phyloP scores from a whole-genome alignment of 2,888 invertebrate genomes.

The Caenorhabditis panamensis region DNA sequence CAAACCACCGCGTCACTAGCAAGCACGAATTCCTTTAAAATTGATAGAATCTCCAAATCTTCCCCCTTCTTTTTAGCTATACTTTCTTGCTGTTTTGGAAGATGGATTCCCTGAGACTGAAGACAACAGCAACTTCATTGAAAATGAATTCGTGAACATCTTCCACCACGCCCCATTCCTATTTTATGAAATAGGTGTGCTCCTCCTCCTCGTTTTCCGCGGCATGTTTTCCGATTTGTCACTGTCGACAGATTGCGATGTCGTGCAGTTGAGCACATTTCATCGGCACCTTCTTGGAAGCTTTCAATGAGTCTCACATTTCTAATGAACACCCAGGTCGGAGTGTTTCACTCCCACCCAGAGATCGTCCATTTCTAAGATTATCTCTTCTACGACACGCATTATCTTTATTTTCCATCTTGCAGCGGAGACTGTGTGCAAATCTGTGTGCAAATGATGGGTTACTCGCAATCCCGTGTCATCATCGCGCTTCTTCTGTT shows the following conservation, averaged over 20 bases:
- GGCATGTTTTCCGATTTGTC: slow-evolving; percentile 32
- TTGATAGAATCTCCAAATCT: slow-evolving; percentile 45
- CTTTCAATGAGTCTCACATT: background rate
- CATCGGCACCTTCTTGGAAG: background rate
- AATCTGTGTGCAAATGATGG: slow-evolving; percentile 56
- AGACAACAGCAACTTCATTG: slow-evolving; percentile 27
- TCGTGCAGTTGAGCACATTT: background rate
- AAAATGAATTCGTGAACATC: slow-evolving; percentile 56
- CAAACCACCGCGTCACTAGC: slow-evolving; percentile 15
- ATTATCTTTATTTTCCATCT: no score
- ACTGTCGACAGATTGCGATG: background rate
- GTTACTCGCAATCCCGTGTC: slow-evolving; percentile 44
- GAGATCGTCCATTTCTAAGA: no score
- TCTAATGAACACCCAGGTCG: background rate
- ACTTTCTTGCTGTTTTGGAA: slow-evolving; percentile 41
- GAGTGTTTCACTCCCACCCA: background rate
- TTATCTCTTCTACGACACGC: no score
- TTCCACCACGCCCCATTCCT: slow-evolving; percentile 4
- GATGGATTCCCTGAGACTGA: background rate
- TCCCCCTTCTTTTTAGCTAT: slow-evolving; percentile 8
- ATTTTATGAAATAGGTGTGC: slow-evolving; percentile 51
- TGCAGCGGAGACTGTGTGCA: slow-evolving; percentile 29
- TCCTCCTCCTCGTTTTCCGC: background rate
- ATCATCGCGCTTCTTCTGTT: slow-evolving; percentile 29
- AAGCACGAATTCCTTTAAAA: slow-evolving; percentile 38